Base-by-base conservation (phyloP, 2,888 invertebrate genomes). In the Folsomia candida region DNA sequence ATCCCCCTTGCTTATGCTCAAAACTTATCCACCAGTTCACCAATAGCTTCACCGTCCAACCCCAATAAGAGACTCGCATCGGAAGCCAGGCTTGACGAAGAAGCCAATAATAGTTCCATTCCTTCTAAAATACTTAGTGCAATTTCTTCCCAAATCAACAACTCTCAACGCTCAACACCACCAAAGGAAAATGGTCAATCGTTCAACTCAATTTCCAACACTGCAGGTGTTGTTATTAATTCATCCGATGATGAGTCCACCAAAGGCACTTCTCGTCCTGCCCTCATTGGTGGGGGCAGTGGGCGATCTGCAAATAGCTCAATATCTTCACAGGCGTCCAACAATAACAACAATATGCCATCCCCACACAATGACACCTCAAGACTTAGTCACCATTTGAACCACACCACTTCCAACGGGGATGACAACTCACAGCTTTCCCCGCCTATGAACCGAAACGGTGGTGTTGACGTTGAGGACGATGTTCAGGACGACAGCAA, bases 401-500 rank as follows among this genome's bases (percentile, higher is more conserved):
- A 18, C 6, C 6, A 22, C 54, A 54, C 6, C n/a, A 22, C 22
- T 25, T 18, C 2, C 2, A 51, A 54, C 4, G 54, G n/a, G 6
- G 65, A 65, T 28, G 65, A 57, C 11, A 27, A 25, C 26, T 26
- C 65, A 3, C 27, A n/a, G 6, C 22, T n/a, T 54, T 57, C 65
- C 2, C 2, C 28, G 3, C 20, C 20, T 6, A 57, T 11, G n/a
- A 57, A 22, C 6, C 9, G 9, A 22, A 37, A 3, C n/a, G 14
- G n/a, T 2, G 51, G 14, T 11, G 9, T 29, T 1, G 29, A 11
- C 6, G 59, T 29, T 14, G 63, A 51, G 20, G 69, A 61, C 29
- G 63, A 68, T 25, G 71, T 69, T 57, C 24, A 70, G 26, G 63
- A 73, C 1, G 59, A 68, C 22, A 73, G 69, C 28, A 71, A 74